phyloP scores from a whole-genome alignment of 2,888 invertebrate species.

The Trichopria drosophilae region DNA sequence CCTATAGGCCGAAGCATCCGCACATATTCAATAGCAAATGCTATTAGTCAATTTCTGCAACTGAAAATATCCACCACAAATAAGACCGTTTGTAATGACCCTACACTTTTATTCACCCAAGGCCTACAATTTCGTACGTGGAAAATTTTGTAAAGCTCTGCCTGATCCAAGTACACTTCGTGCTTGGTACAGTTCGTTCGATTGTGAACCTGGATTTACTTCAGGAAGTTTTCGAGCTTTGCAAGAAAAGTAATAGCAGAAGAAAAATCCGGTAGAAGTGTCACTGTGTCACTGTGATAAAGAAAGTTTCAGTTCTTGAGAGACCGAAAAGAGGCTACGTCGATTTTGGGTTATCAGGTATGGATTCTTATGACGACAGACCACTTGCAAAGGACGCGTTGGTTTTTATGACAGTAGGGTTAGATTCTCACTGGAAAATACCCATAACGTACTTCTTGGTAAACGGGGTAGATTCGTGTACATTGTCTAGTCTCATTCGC shows the following conservation, averaged over 20 bases:
- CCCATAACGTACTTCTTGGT: constrained; percentile 20
- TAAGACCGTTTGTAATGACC: constrained; percentile 1
- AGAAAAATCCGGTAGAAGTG: constrained; percentile 4
- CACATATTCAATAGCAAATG: too few species aligned
- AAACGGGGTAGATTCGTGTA: constrained; percentile 15
- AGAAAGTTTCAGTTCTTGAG: too few species aligned
- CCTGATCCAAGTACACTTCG: not conserved
- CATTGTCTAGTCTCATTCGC: constrained; percentile 10
- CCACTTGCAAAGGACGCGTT: constrained; percentile 20
- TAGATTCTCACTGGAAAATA: constrained; percentile 24
- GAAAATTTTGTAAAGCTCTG: constrained; percentile 6
- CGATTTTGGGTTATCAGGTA: too few species aligned
- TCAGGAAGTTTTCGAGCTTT: constrained; percentile 5
- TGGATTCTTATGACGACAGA: not conserved
- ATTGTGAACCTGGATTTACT: constrained; percentile 13
- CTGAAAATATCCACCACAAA: constrained; percentile 6
- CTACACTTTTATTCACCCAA: constrained; percentile 11
- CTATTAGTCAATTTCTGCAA: too few species aligned
- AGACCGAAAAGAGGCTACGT: constrained; percentile 19
- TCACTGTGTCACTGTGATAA: too few species aligned
- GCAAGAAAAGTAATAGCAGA: not conserved
- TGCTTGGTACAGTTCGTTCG: constrained; percentile 6
- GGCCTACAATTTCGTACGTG: not conserved
- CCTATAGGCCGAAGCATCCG: too few species aligned
- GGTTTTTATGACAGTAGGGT: constrained; percentile 17